Conservation (phyloP, 2,888 invertebrate genomes). For the Galeopsomyia nigrocyanea region DNA sequence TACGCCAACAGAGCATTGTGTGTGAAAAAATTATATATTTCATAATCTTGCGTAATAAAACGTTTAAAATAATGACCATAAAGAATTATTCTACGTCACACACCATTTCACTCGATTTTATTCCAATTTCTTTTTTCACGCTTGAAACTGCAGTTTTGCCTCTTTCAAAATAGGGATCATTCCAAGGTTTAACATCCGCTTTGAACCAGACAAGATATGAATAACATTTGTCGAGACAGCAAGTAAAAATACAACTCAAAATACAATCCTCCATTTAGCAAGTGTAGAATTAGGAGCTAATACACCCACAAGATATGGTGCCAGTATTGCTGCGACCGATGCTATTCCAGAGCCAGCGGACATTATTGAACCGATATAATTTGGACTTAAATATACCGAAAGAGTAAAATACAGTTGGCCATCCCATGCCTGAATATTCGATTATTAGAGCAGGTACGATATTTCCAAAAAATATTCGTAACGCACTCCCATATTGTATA, state of each 20-base stretch:
- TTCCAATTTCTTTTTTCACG: too few relatives aligned
- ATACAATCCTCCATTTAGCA: slow-evolving; percentile 83
- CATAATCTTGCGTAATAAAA: too few relatives aligned
- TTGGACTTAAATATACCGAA: slow-evolving; percentile 75
- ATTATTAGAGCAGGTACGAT: slow-evolving; percentile 77
- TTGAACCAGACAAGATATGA: slow-evolving; percentile 80
- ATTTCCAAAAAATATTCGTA: slow-evolving; percentile 70
- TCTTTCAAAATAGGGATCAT: slow-evolving; percentile 71
- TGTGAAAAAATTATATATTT: too few relatives aligned
- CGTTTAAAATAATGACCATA: too few relatives aligned
- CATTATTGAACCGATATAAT: slow-evolving; percentile 70
- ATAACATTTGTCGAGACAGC: slow-evolving; percentile 78
- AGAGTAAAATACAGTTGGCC: slow-evolving; percentile 82
- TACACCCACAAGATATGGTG: slow-evolving; percentile 78
- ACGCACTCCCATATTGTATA: neutral
- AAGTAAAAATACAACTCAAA: slow-evolving; percentile 83
- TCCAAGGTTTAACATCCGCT: slow-evolving; percentile 83
- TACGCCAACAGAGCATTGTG: too few relatives aligned
- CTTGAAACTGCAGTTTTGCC: neutral
- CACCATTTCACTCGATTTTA: too few relatives aligned
- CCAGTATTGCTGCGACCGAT: slow-evolving; percentile 79
- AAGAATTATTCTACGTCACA: too few relatives aligned
- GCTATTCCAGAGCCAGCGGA: slow-evolving; percentile 75
- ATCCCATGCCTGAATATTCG: slow-evolving; percentile 73
- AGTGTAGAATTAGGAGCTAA: slow-evolving; percentile 68